Evolutionary conservation across 1,140 invertebrate species (phyloP), one percentile per base, ranked within the genome.

Genomic region (Bombus impatiens): DNA sequence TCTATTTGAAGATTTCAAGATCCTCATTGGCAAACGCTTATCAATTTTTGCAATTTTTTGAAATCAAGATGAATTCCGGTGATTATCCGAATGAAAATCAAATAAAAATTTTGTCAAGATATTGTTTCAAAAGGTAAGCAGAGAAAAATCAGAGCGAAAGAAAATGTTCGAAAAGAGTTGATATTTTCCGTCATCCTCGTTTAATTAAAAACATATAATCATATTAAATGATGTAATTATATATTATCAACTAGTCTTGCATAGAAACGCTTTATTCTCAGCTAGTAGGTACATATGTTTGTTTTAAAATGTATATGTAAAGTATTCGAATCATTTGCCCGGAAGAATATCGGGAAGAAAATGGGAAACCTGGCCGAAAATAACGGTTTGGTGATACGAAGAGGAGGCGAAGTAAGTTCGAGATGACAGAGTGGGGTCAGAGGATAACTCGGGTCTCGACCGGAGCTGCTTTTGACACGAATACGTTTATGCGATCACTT

Each of bases 401-500:
- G 77, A 80, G 82, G 84, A 87, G 92, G 86, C 91, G 90, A 94
- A 91, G 91, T 94, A 94, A 94, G 93, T 94, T 93, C 84, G 90
- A 93, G 93, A 94, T 93, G 93, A 93, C 91, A 91, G 93, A 93
- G 93, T 91, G 89, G 92, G 94, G 93, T 94, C 94, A 94, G 87
- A 94, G 94, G 94, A 94, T 94, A 94, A 94, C 93, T 91, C 92
- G 93, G 93, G 93, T 94, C 93, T 87, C 90, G 93, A 93, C 93
- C 93, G 93, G 90, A 88, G 91, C 88, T 92, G 92, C 93, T 93
- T 94, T 94, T 94, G 94, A 94, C 93, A 94, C 93, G 92, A 94
- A 93, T 94, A 94, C 93, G 92, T 94, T 94, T 94, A 94, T 91
- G 90, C 86, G 91, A 92, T 93, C 91, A 85, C 92, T 92, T 92